Evolutionary conservation across 1,140 invertebrate species (phyloP).

Genomic region (Zaprionus kolodkinae): DNA sequence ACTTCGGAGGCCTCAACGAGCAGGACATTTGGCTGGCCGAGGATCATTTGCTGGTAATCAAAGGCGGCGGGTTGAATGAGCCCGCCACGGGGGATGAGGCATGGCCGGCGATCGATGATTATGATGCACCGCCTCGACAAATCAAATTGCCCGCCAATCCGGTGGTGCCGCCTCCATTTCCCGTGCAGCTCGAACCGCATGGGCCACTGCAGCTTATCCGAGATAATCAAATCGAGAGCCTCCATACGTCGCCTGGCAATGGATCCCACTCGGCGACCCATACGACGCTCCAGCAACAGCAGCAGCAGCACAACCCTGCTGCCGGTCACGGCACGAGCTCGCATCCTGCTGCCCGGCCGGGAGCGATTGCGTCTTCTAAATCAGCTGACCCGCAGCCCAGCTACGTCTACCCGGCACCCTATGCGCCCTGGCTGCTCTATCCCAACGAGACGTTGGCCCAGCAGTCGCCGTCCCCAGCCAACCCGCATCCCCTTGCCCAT

Average conservation of each 20-base stretch:
- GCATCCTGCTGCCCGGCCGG: slow-evolving; percentile 80
- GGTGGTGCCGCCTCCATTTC: slow-evolving; percentile 94
- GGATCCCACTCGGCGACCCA: slow-evolving; percentile 50
- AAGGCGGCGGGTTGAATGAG: slow-evolving; percentile 88
- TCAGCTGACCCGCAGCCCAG: slow-evolving; percentile 53
- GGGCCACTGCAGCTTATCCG: slow-evolving; percentile 87
- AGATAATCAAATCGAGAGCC: slow-evolving; percentile 83
- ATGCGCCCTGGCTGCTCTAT: slow-evolving; percentile 74
- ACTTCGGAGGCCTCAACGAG: slow-evolving; percentile 91
- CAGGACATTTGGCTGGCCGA: slow-evolving; percentile 96
- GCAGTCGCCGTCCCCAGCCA: slow-evolving; percentile 12
- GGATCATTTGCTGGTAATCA: slow-evolving; percentile 93
- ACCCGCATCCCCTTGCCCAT: slow-evolving; percentile 46
- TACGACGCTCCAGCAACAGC: slow-evolving; percentile 24
- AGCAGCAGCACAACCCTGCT: slow-evolving; percentile 14
- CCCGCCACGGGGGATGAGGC: slow-evolving; percentile 84
- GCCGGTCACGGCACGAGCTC: slow-evolving; percentile 34
- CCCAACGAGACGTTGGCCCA: slow-evolving; percentile 73
- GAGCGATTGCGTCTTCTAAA: slow-evolving; percentile 72
- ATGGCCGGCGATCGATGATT: slow-evolving; percentile 93
- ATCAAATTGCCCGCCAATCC: slow-evolving; percentile 91
- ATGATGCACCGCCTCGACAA: slow-evolving; percentile 91
- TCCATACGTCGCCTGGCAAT: slow-evolving; percentile 78
- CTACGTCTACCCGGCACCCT: slow-evolving; percentile 78
- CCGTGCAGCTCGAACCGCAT: slow-evolving; percentile 91